Percentiles rank a stretch among this genome's conserved stretches.
Conservation (phyloP, 2,888 invertebrate species). For the Apodemia duryi region DNA sequence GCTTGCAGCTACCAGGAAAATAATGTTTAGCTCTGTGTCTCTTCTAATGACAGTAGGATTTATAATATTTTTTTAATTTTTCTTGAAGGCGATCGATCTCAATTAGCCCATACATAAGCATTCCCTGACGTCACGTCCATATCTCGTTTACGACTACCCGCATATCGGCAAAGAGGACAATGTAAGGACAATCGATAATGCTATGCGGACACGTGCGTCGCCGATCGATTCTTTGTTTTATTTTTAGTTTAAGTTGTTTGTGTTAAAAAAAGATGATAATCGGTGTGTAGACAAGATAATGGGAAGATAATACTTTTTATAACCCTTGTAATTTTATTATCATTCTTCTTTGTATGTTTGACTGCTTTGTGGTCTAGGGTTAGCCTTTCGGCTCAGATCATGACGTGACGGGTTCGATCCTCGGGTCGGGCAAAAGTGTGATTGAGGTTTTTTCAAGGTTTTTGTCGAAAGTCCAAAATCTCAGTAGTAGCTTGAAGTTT, state of each 20-base stretch:
- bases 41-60: neutral
- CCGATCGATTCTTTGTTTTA: slow-evolving; percentile 35
- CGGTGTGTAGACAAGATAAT: neutral
- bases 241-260: slow-evolving; percentile 43
- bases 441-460: no score
- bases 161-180: slow-evolving; percentile 57
- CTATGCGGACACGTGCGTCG: slow-evolving; percentile 66
- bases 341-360: no score
- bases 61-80: neutral
- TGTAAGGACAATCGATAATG: slow-evolving; percentile 70
- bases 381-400: no score
- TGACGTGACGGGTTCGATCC: no score
- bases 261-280: slow-evolving; percentile 32
- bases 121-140: slow-evolving; percentile 50
- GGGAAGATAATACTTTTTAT: neutral
- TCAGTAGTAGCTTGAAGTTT: no score
- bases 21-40: no score
- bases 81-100: slow-evolving; percentile 12
- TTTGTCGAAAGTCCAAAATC: no score
- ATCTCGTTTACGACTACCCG: slow-evolving; percentile 61
- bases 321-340: neutral
- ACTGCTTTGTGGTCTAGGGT: no score
- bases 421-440: no score
- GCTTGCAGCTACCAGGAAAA: no score
- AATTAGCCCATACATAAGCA: slow-evolving; percentile 1